A percentile compares a stretch with the other conserved stretches of the same genome.
Evolutionary conservation across 1,140 invertebrate genomes (phyloP).

Genomic region (Cydia splendana): DNA sequence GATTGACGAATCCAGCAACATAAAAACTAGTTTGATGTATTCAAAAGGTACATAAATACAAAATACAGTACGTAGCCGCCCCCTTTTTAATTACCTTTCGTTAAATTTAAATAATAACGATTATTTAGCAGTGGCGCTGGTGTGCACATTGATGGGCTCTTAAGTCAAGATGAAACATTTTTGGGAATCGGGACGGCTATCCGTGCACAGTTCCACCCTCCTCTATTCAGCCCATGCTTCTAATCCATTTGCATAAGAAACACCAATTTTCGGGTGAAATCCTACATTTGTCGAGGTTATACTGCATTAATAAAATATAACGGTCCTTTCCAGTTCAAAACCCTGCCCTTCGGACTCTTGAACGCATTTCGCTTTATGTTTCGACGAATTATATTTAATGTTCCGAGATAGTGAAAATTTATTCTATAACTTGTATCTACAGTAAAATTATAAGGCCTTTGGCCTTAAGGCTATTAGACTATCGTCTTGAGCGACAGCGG

Average conservation of each 20-base stretch:
- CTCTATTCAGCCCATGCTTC: background rate
- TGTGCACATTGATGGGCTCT: no score
- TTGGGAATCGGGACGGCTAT: background rate
- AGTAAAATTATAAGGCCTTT: background rate
- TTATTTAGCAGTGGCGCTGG: no score
- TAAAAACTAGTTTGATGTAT: no score
- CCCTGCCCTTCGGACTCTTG: conserved; percentile 8
- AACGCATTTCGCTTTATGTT: conserved; percentile 22
- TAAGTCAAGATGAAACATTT: background rate
- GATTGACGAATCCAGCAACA: no score
- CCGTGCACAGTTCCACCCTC: background rate
- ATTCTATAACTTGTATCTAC: background rate
- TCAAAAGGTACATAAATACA: no score
- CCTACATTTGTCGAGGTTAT: conserved; percentile 12
- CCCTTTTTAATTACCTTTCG: no score
- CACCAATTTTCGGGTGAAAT: conserved; percentile 25
- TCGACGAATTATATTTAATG: conserved; percentile 18
- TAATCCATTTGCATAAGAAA: conserved; percentile 27
- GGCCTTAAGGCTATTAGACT: background rate
- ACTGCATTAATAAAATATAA: conserved; percentile 20
- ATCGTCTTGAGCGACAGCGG: no score
- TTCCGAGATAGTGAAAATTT: conserved; percentile 12
- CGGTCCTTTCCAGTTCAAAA: background rate
- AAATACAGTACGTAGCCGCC: no score
- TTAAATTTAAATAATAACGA: no score